Conservation (phyloP, 1,140 invertebrate species). For the Calephelis nemesis region DNA sequence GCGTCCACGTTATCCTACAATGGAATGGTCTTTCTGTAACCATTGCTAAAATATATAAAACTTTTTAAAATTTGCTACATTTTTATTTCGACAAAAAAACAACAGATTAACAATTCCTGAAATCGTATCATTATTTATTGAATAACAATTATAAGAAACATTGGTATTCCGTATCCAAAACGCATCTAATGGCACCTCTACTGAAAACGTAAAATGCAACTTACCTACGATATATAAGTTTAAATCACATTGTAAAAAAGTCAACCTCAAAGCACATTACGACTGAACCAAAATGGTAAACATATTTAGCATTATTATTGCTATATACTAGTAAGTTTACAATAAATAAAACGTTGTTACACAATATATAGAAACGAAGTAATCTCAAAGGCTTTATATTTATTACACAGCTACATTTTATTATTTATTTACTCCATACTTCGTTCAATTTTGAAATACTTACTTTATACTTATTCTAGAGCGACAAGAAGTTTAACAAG, state of each 20-base stretch:
- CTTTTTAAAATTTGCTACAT: not conserved
- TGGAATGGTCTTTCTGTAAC: conserved; percentile 75
- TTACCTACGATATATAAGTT: conserved; percentile 31
- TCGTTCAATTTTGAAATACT: conserved; percentile 56
- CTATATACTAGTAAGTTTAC: conserved; percentile 49
- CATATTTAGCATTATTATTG: conserved; percentile 46
- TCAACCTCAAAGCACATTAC: conserved; percentile 36
- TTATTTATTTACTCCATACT: conserved; percentile 45
- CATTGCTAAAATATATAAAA: conserved; percentile 37
- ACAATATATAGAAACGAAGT: conserved; percentile 39
- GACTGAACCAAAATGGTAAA: conserved; percentile 30
- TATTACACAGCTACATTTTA: conserved; percentile 58
- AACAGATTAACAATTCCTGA: not conserved
- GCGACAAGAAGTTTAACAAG: conserved; percentile 58
- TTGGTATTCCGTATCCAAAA: conserved; percentile 23
- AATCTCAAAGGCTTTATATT: conserved; percentile 61
- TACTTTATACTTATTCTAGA: conserved; percentile 61
- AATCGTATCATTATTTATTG: not conserved
- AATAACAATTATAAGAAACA: not conserved
- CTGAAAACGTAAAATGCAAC: conserved; percentile 37
- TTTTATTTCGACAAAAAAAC: not conserved
- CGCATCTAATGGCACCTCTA: conserved; percentile 37
- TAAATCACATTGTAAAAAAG: conserved; percentile 34
- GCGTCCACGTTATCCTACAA: conserved; percentile 72
- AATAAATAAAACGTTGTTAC: conserved; percentile 44